phyloP scores from a whole-genome alignment of 2,888 invertebrate species.

The Molanna angustata region DNA sequence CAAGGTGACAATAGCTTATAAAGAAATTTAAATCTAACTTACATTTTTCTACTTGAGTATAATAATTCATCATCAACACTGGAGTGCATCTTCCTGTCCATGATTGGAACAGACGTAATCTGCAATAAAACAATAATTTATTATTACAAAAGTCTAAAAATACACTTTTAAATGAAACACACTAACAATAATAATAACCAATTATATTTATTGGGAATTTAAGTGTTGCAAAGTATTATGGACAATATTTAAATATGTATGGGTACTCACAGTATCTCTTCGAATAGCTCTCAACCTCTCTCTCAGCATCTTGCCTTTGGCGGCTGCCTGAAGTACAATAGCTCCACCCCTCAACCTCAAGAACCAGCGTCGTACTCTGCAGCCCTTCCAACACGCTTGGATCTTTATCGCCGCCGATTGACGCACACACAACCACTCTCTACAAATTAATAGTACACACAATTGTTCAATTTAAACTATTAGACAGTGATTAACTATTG shows the following conservation, averaged over 20 bases:
- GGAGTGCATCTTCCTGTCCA: slow-evolving; percentile 5
- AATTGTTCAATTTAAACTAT: too few relatives aligned
- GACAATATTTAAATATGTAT: too few relatives aligned
- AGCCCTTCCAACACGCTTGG: slow-evolving; percentile 77
- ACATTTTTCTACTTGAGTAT: slow-evolving; percentile 11
- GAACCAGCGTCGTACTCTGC: slow-evolving; percentile 65
- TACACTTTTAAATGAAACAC: too few relatives aligned
- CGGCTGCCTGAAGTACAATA: slow-evolving; percentile 68
- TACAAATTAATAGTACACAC: too few relatives aligned
- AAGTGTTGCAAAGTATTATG: too few relatives aligned
- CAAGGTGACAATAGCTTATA: too few relatives aligned
- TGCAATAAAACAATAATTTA: neutral
- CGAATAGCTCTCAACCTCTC: slow-evolving; percentile 38
- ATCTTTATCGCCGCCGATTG: slow-evolving; percentile 64
- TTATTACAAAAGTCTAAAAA: too few relatives aligned
- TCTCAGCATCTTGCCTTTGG: slow-evolving; percentile 65
- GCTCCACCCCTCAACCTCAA: slow-evolving; percentile 59
- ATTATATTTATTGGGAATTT: too few relatives aligned
- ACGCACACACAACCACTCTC: slow-evolving; percentile 52
- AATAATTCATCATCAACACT: slow-evolving; percentile 10
- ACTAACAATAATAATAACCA: too few relatives aligned
- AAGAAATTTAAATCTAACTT: too few relatives aligned
- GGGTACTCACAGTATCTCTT: slow-evolving; percentile 4
- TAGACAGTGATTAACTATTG: too few relatives aligned
- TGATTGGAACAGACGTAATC: neutral